Evolutionary conservation across 2,797 vertebrate genomes (phyloP).

Genomic region (Molossus alvarezi): DNA sequence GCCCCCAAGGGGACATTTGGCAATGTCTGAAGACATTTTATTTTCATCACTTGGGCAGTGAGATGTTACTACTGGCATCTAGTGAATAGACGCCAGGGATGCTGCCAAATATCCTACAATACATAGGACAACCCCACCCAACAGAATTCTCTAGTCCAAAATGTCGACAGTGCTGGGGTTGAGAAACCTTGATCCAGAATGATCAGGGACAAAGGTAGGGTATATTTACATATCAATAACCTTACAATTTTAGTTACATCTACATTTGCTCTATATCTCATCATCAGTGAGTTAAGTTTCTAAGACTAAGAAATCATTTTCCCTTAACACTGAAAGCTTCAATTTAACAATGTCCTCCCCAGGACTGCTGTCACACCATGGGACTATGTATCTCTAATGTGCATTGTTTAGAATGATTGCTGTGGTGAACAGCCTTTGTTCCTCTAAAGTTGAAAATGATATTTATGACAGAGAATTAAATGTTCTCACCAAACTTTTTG

Average conservation of each 20-base stretch:
- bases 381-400: background rate
- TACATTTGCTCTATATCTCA: background rate
- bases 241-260: slow-evolving; percentile 1
- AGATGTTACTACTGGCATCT: background rate
- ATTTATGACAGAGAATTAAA: background rate
- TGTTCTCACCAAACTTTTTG: background rate
- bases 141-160: slow-evolving; percentile 9
- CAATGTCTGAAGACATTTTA: background rate
- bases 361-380: background rate
- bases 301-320: slow-evolving; percentile 42
- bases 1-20: background rate
- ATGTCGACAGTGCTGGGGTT: background rate
- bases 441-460: slow-evolving; percentile 33
- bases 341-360: slow-evolving; percentile 27
- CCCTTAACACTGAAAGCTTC: background rate
- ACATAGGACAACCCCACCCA: background rate
- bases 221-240: background rate
- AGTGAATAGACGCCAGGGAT: background rate
- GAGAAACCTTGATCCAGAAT: slow-evolving; percentile 32
- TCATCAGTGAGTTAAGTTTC: slow-evolving; percentile 45
- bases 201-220: background rate
- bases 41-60: background rate
- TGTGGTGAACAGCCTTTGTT: background rate
- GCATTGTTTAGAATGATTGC: background rate
- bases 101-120: background rate